Percentiles rank a stretch among this genome's conserved stretches.
phyloP scores from a whole-genome alignment of 30 jellyfish, hydroid and myxozoan genomes.

The Turritopsis dohrnii region DNA sequence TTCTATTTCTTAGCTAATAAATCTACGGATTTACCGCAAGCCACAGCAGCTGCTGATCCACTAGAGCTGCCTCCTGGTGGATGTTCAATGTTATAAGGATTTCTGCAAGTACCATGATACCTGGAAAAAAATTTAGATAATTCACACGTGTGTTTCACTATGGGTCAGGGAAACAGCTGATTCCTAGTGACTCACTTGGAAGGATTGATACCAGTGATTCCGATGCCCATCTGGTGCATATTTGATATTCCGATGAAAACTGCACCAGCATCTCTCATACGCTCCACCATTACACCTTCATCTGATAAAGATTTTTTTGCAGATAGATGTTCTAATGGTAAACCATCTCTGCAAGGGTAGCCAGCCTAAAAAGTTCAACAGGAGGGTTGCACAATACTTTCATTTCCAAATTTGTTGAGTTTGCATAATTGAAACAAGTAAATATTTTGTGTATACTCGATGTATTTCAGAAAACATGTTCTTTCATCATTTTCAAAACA shows the following conservation, averaged over 20 bases:
- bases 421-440: too few species aligned
- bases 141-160: not conserved
- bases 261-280: conserved; percentile 96
- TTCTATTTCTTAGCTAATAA: not conserved
- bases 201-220: conserved; percentile 89
- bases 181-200: conserved; percentile 50
- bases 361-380: conserved; percentile 95
- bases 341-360: conserved; percentile 61
- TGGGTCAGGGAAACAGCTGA: not conserved
- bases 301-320: conserved; percentile 49
- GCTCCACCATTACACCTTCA: conserved; percentile 58
- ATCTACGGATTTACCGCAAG: conserved; percentile 51
- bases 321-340: conserved; percentile 44
- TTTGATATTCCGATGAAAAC: conserved; percentile 79
- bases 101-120: conserved; percentile 84
- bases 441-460: too few species aligned
- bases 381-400: too few species aligned
- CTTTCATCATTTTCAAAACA: too few species aligned
- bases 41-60: conserved; percentile 98
- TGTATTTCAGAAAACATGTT: too few species aligned
- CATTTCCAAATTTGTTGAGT: too few species aligned
- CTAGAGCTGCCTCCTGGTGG: conserved; percentile 94
- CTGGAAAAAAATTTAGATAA: conserved; percentile 33
- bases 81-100: conserved; percentile 83
- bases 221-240: conserved; percentile 96